These are phyloP conservation scores for Bimastos eiseni DNA, from an alignment of 2,888 invertebrate species.

Conservation along the genomic window DNA sequence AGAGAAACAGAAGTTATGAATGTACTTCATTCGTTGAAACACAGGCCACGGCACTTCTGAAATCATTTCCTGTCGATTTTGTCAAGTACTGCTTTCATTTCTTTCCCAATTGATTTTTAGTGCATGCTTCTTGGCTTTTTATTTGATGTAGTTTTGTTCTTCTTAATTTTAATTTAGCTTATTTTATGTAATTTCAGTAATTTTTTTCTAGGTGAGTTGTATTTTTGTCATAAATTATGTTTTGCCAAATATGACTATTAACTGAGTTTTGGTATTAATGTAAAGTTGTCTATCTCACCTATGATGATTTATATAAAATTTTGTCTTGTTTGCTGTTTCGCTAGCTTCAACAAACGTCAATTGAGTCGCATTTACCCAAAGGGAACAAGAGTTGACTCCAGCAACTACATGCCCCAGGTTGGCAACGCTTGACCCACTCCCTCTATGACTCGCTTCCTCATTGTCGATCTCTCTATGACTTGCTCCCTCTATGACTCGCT, in stretches of 20 bases:
- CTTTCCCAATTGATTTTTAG: no score
- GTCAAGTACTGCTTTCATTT: slow-evolving; percentile 53
- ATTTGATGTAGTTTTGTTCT: background rate
- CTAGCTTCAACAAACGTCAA: slow-evolving; percentile 92
- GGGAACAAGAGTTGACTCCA: slow-evolving; percentile 96
- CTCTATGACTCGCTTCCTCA: no score
- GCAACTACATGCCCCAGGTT: slow-evolving; percentile 94
- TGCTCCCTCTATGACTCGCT: no score
- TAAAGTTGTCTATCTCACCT: background rate
- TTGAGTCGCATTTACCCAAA: slow-evolving; percentile 99
- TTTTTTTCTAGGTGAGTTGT: background rate
- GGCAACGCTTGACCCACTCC: no score
- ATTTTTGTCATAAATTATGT: background rate
- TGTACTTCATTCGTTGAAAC: slow-evolving; percentile 99
- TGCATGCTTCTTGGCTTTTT: background rate
- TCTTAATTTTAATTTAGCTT: background rate
- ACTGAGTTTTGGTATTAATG: background rate
- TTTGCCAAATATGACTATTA: background rate
- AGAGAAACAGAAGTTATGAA: slow-evolving; percentile 88
- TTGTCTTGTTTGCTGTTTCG: no score
- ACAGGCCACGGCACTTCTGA: slow-evolving; percentile 84
- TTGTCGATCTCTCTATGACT: no score
- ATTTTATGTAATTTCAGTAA: slow-evolving; percentile 1
- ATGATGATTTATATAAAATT: background rate
- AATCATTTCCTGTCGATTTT: slow-evolving; percentile 61